Percentiles rank a stretch among this genome's conserved stretches.
These are phyloP conservation scores for Pardosa pseudoannulata DNA, from an alignment of 2,888 invertebrate species.

Conservation along the genomic window DNA sequence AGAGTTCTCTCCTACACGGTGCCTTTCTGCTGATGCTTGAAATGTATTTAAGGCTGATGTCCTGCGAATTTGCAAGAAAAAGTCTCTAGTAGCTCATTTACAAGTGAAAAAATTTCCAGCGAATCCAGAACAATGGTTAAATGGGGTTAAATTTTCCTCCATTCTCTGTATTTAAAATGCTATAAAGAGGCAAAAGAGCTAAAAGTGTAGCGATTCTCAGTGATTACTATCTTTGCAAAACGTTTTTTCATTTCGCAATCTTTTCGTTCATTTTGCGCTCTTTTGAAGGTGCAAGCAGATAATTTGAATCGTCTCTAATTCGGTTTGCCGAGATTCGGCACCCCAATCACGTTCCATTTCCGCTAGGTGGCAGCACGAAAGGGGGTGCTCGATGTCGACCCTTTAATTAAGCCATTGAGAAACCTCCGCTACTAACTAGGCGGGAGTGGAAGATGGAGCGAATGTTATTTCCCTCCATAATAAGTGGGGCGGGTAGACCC, in stretches of 20 bases:
- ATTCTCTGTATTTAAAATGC: background rate
- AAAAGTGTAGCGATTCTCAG: background rate
- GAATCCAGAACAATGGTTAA: too few species aligned
- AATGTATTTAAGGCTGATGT: too few species aligned
- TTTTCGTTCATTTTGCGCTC: background rate
- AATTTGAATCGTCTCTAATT: conserved; percentile 4
- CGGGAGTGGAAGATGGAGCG: conserved; percentile 9
- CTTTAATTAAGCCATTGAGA: conserved; percentile 70
- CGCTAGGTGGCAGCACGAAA: conserved; percentile 50
- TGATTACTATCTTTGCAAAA: background rate
- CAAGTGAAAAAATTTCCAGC: too few species aligned
- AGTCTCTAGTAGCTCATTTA: too few species aligned
- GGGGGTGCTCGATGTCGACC: conserved; percentile 37
- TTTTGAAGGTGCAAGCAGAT: conserved; percentile 1
- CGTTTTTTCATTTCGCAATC: background rate
- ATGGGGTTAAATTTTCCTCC: too few species aligned
- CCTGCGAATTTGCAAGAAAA: too few species aligned
- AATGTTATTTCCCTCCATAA: conserved; percentile 61
- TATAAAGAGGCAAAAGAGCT: background rate
- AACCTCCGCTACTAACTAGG: conserved; percentile 56
- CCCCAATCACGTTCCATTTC: conserved; percentile 44
- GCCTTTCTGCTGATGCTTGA: too few species aligned
- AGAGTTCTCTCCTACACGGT: too few species aligned
- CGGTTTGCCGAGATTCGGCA: conserved; percentile 44
- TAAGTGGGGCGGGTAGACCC: conserved; percentile 60